Base-by-base conservation (phyloP, 2,113 vertebrate species). In the Lepus timidus region DNA sequence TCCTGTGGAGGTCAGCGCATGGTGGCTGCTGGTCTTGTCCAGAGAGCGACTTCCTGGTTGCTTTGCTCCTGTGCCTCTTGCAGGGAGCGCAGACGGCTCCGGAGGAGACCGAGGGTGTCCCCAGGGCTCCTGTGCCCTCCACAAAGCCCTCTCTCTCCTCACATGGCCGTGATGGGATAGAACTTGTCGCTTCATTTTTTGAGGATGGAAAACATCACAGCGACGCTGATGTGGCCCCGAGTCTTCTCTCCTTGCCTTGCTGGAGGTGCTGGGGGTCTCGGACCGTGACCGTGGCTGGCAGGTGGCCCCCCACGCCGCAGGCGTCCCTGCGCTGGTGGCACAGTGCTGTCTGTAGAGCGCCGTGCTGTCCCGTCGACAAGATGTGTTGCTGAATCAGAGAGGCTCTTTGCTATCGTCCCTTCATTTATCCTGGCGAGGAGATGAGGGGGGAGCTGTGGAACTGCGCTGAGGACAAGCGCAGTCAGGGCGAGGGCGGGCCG, bases 211-310 rank as follows among this genome's bases (percentile, higher is more conserved):
- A 27, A 10, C 6, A 5, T 36, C 0, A 11, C 61, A 23, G 36
- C 1, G 2, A 20, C 29, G 65, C 71, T 90, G 76, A 36, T 36
- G 71, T 58, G 85, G 71, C 33, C 87, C 67, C 79, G 82, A 94
- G 70, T 27, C 79, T 93, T 51, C 87, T 94, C 91, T 82, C 95
- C 95, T 94, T 96, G 93, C 94, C 96, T 90, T 81, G 82, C 67
- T 73, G 36, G 75, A 78, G 97, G 96, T 95, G 90, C 80, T 12
- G 9, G 81, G 27, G 52, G 4, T 61, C 58, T 33, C 31, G 7
- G 23, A 67, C 94, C 25, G 16, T 4, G 76, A 75, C 31, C 44
- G 25, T 16, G 87, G 39, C 4, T 0, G 17, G 85, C 92, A 85
- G 91, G 33, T 31, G 51, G 12, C 39, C 73, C 62, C 85, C 85